A percentile compares a stretch with the other conserved stretches of the same genome.
phyloP scores from a whole-genome alignment of 2,888 invertebrate genomes.

The Gastrophysa polygoni region DNA sequence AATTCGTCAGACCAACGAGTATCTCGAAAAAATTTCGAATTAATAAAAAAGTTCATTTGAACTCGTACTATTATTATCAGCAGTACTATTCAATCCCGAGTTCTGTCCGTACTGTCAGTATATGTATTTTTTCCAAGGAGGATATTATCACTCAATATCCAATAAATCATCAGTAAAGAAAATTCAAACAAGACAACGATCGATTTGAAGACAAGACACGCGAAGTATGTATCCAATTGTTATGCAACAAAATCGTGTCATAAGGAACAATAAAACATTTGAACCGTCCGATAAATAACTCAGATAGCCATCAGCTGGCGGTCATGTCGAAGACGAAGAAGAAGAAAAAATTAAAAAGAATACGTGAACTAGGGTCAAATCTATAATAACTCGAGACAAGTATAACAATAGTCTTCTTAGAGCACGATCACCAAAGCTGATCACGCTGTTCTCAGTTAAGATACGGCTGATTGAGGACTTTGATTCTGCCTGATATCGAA shows the following conservation, averaged over 20 bases:
- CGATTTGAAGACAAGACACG: background rate
- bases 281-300: conserved; percentile 38
- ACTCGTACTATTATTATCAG: no score
- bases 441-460: conserved; percentile 46
- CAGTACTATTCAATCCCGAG: no score
- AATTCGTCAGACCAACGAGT: no score
- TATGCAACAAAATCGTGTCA: conserved; percentile 31
- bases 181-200: background rate
- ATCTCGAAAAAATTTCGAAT: no score
- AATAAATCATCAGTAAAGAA: background rate
- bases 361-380: conserved; percentile 54
- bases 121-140: no score
- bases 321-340: conserved; percentile 16
- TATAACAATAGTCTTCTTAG: conserved; percentile 53
- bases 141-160: background rate
- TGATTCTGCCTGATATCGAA: conserved; percentile 43
- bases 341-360: conserved; percentile 34
- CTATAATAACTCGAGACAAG: conserved; percentile 54
- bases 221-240: conserved; percentile 16
- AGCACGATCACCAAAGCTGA: conserved; percentile 53
- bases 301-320: conserved; percentile 43
- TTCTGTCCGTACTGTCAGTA: no score
- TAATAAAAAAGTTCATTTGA: no score
- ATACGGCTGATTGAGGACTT: conserved; percentile 49
- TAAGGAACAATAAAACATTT: conserved; percentile 39